phyloP scores from a whole-genome alignment of 2,113 vertebrate species.

The Psettodes erumei region DNA sequence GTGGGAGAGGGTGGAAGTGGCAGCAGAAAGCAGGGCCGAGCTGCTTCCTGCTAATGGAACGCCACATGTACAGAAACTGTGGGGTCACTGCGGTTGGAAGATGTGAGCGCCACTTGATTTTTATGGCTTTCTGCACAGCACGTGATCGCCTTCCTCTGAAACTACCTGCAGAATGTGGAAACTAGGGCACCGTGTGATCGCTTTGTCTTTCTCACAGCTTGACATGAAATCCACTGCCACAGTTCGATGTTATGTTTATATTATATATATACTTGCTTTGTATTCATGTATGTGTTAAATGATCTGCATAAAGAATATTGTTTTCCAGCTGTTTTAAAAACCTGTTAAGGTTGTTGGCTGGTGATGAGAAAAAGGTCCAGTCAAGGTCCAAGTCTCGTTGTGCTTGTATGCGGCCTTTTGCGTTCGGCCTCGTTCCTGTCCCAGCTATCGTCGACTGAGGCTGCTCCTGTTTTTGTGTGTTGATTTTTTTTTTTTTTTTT shows the following conservation, averaged over 20 bases:
- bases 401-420: not conserved
- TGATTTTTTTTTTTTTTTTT: not conserved
- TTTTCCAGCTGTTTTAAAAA: not conserved
- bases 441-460: not conserved
- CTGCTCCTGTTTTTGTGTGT: not conserved
- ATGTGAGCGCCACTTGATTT: not conserved
- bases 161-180: conserved; percentile 1
- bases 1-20: not conserved
- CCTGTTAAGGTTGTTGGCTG: not conserved
- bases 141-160: conserved; percentile 7
- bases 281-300: not conserved
- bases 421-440: not conserved
- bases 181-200: not conserved
- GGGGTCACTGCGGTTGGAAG: conserved; percentile 1
- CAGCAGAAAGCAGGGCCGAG: not conserved
- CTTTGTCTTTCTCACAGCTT: not conserved
- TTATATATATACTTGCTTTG: too few species aligned
- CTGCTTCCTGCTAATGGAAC: not conserved
- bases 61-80: not conserved
- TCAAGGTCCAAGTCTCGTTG: not conserved
- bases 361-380: not conserved
- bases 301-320: not conserved
- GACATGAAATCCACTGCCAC: not conserved
- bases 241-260: too few species aligned
- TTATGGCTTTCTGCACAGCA: not conserved